phyloP scores from a whole-genome alignment of 2,113 vertebrate species.

The Ivindomyrus marchei region DNA sequence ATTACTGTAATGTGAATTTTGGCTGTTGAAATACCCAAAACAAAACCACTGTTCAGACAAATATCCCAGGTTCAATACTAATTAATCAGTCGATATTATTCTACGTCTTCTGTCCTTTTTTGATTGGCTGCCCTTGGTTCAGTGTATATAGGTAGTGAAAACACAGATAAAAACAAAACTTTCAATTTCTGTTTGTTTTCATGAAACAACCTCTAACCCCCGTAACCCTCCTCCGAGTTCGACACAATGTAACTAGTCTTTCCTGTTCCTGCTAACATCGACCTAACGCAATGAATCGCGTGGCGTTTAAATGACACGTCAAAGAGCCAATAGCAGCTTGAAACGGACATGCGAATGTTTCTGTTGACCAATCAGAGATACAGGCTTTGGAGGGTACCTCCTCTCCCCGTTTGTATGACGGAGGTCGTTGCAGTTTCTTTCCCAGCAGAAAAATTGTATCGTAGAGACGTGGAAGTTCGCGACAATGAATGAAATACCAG shows the following conservation, averaged over 20 bases:
- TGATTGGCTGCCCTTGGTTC: not conserved
- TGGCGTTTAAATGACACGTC: slow-evolving; percentile 32
- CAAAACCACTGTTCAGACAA: not conserved
- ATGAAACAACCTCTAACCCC: slow-evolving; percentile 19
- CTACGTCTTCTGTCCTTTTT: not conserved
- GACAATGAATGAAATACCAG: not conserved
- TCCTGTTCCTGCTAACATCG: slow-evolving; percentile 39
- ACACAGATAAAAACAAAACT: slow-evolving; percentile 12
- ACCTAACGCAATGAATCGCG: slow-evolving; percentile 34
- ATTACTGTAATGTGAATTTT: slow-evolving; percentile 1
- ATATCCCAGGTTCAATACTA: not conserved
- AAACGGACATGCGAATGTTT: not conserved
- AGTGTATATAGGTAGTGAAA: not conserved
- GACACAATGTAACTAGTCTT: slow-evolving; percentile 44
- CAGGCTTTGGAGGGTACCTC: not conserved
- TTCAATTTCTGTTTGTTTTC: slow-evolving; percentile 19
- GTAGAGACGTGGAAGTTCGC: not conserved
- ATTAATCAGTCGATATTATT: not conserved
- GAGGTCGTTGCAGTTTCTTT: not conserved
- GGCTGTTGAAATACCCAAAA: not conserved
- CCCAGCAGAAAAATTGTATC: not conserved
- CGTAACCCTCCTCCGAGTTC: slow-evolving; percentile 27
- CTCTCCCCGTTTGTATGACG: not conserved
- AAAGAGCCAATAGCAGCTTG: slow-evolving; percentile 33
- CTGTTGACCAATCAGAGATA: slow-evolving; percentile 32